phyloP scores from a whole-genome alignment of 2,888 invertebrate genomes.

The Folsomia candida region DNA sequence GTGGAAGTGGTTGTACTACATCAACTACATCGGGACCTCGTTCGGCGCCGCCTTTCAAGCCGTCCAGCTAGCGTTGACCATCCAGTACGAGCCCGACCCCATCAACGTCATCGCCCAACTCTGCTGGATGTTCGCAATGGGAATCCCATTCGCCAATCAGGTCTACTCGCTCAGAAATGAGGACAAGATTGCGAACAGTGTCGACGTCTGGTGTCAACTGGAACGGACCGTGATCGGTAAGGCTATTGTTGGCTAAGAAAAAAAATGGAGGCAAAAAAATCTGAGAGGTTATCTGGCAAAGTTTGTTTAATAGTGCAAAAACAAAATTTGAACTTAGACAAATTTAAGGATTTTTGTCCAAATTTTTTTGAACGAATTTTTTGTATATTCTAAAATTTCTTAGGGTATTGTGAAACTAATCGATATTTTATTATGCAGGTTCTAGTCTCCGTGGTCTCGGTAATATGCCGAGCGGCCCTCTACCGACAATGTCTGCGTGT shows the following conservation, averaged over 20 bases:
- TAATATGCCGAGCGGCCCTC: slow-evolving; percentile 44
- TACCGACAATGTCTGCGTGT: slow-evolving; percentile 49
- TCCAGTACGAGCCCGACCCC: slow-evolving; percentile 46
- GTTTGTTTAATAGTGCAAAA: too few relatives aligned
- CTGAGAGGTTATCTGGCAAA: too few relatives aligned
- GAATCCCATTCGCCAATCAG: slow-evolving; percentile 45
- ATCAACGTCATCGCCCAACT: slow-evolving; percentile 48
- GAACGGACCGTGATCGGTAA: slow-evolving; percentile 48
- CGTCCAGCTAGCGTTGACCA: slow-evolving; percentile 45
- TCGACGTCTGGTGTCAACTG: slow-evolving; percentile 45
- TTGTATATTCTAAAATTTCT: too few relatives aligned
- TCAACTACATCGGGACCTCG: slow-evolving; percentile 45
- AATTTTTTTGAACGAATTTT: too few relatives aligned
- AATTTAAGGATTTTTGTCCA: too few relatives aligned
- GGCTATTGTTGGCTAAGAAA: background rate
- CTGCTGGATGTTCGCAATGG: slow-evolving; percentile 50
- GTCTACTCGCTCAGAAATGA: slow-evolving; percentile 43
- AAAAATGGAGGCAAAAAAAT: too few relatives aligned
- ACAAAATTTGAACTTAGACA: too few relatives aligned
- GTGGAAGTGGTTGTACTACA: slow-evolving; percentile 48
- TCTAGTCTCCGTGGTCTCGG: slow-evolving; percentile 46
- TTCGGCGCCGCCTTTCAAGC: slow-evolving; percentile 45
- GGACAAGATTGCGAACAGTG: slow-evolving; percentile 41
- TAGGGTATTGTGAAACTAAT: too few relatives aligned
- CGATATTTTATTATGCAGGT: too few relatives aligned